phyloP scores from a whole-genome alignment of 2,888 invertebrate species.

The Hoplodrina blanda region DNA sequence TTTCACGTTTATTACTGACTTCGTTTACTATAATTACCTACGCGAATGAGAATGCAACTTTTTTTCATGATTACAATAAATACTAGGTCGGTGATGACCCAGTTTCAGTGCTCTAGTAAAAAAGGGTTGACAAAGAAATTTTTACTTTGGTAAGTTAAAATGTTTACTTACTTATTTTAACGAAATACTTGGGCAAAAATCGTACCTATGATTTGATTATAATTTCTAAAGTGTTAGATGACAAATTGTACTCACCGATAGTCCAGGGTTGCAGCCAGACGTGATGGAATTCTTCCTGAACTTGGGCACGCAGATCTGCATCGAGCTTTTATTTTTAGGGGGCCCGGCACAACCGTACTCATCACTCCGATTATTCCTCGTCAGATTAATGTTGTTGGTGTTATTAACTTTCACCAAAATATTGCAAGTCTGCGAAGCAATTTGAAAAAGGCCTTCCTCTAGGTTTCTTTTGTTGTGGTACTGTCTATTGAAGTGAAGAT shows the following conservation, averaged over 20 bases:
- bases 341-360: constrained; percentile 90
- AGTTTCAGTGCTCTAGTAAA: constrained; percentile 25
- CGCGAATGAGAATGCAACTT: constrained; percentile 27
- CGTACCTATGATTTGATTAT: constrained; percentile 1
- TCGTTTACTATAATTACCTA: constrained; percentile 13
- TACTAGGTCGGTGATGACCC: constrained; percentile 24
- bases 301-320: constrained; percentile 91
- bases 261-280: constrained; percentile 90
- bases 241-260: constrained; percentile 88
- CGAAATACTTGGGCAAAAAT: neutral
- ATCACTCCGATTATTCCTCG: constrained; percentile 92
- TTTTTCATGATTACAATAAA: constrained; percentile 25
- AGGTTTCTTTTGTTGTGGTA: constrained; percentile 91
- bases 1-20: neutral
- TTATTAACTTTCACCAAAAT: constrained; percentile 94
- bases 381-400: constrained; percentile 93
- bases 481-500: constrained; percentile 88
- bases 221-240: constrained; percentile 19
- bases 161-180: neutral
- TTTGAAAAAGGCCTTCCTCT: constrained; percentile 94
- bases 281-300: constrained; percentile 87
- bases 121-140: constrained; percentile 11
- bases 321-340: constrained; percentile 82
- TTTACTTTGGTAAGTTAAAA: constrained; percentile 12
- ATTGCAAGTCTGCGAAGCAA: constrained; percentile 94